Percentiles rank a stretch among this genome's conserved stretches.
Evolutionary conservation across 2,888 invertebrate genomes (phyloP).

Genomic region (Drosophila setosimentum): DNA sequence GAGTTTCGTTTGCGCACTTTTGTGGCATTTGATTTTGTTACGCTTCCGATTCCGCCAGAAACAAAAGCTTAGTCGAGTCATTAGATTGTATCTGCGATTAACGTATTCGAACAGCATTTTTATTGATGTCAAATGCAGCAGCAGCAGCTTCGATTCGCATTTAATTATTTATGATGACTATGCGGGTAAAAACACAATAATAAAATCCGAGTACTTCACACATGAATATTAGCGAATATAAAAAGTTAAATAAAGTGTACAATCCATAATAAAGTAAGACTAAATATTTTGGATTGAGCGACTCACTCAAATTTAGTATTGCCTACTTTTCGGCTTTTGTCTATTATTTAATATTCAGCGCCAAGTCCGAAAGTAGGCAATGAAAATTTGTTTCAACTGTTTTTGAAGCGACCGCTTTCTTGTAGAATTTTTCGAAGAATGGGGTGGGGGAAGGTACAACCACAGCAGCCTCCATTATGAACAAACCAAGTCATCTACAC

Average conservation of each 20-base stretch:
- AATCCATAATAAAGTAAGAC: not conserved
- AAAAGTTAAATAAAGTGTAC: not conserved
- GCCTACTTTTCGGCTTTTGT: constrained; percentile 45
- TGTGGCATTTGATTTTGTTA: constrained; percentile 67
- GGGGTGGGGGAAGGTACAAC: not conserved
- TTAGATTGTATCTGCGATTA: constrained; percentile 60
- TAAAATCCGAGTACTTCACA: constrained; percentile 20
- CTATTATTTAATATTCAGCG: not conserved
- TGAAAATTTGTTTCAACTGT: constrained; percentile 11
- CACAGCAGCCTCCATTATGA: constrained; percentile 8
- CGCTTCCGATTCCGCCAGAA: constrained; percentile 70
- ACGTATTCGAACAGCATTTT: constrained; percentile 36
- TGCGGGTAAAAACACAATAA: constrained; percentile 16
- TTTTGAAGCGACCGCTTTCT: not conserved
- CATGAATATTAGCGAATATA: constrained; percentile 40
- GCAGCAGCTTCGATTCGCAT: constrained; percentile 48
- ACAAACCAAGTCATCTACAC: constrained; percentile 37
- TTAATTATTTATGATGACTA: constrained; percentile 59
- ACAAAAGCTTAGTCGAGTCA: constrained; percentile 56
- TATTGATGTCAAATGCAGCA: constrained; percentile 26
- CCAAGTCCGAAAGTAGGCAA: constrained; percentile 59
- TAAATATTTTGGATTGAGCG: constrained; percentile 1
- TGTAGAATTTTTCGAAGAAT: not conserved
- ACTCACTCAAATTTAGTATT: constrained; percentile 8
- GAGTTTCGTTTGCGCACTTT: constrained; percentile 64